phyloP scores from a whole-genome alignment of 1,140 invertebrate species.

The Drosophila subpulchrella region DNA sequence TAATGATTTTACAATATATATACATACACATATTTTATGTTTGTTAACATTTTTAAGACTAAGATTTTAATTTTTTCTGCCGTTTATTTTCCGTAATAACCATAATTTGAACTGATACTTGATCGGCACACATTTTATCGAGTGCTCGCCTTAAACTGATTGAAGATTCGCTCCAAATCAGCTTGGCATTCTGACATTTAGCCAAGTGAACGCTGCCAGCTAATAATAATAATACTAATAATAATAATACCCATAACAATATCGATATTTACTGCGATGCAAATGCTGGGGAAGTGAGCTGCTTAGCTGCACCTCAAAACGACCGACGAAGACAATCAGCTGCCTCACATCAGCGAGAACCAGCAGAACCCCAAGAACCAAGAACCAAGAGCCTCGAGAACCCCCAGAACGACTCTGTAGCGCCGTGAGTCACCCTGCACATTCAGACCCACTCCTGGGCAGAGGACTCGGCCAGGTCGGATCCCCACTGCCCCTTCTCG shows the following conservation, averaged over 20 bases:
- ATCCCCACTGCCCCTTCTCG: constrained; percentile 1
- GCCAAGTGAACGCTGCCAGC: constrained; percentile 21
- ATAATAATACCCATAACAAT: constrained; percentile 51
- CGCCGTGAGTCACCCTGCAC: constrained; percentile 22
- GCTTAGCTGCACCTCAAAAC: constrained; percentile 51
- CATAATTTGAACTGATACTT: constrained; percentile 29
- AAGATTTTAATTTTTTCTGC: too few relatives aligned
- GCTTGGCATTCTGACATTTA: constrained; percentile 39
- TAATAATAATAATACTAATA: constrained; percentile 42
- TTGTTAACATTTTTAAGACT: too few relatives aligned
- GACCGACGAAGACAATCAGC: constrained; percentile 27
- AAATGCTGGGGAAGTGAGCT: constrained; percentile 12
- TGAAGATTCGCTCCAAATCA: constrained; percentile 33
- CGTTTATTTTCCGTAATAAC: constrained; percentile 1
- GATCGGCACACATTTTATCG: constrained; percentile 30
- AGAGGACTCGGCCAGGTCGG: constrained; percentile 23
- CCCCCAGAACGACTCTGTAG: constrained; percentile 8
- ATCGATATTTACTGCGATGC: constrained; percentile 49
- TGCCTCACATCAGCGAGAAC: constrained; percentile 22
- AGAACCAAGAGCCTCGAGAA: constrained; percentile 10
- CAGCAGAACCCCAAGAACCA: too few relatives aligned
- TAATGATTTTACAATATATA: too few relatives aligned
- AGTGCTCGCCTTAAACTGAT: constrained; percentile 6
- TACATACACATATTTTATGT: too few relatives aligned
- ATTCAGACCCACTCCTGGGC: constrained; percentile 21